These are phyloP conservation scores for Hydraecia micacea DNA, from an alignment of 2,888 invertebrate species.

Conservation along the genomic window DNA sequence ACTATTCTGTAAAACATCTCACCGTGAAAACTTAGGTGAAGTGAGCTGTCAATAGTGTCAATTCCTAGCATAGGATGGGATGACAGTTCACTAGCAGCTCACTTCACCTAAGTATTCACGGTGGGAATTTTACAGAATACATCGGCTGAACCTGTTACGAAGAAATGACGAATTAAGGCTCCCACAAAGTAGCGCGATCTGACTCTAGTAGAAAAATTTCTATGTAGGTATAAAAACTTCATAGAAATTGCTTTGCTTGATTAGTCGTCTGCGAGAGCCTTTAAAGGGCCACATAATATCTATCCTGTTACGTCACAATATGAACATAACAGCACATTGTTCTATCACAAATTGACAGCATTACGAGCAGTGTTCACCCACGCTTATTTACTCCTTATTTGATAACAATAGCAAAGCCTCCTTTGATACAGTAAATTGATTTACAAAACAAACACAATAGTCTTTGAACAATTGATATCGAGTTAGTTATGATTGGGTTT, in stretches of 20 bases:
- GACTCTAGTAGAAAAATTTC: not conserved
- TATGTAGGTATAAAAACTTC: not conserved
- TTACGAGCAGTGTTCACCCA: conserved; percentile 46
- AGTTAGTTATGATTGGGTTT: conserved; percentile 52
- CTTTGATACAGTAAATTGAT: conserved; percentile 65
- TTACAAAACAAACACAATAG: conserved; percentile 62
- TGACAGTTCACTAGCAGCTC: no score
- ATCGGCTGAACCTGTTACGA: conserved; percentile 10
- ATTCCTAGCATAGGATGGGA: no score
- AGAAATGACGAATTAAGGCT: conserved; percentile 15
- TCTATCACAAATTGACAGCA: conserved; percentile 50
- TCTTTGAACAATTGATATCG: conserved; percentile 55
- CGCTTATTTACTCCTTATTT: conserved; percentile 43
- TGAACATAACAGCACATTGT: conserved; percentile 52
- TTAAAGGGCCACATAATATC: conserved; percentile 21
- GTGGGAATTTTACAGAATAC: no score
- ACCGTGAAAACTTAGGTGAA: no score
- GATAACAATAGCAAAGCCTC: conserved; percentile 61
- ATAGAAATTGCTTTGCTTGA: not conserved
- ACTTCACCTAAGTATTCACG: no score
- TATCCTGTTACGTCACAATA: conserved; percentile 38
- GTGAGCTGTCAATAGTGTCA: no score
- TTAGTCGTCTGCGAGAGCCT: not conserved
- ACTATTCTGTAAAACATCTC: no score
- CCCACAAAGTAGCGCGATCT: not conserved